Conservation (phyloP, 1,140 invertebrate species). For the Sycophaga agraensis region DNA sequence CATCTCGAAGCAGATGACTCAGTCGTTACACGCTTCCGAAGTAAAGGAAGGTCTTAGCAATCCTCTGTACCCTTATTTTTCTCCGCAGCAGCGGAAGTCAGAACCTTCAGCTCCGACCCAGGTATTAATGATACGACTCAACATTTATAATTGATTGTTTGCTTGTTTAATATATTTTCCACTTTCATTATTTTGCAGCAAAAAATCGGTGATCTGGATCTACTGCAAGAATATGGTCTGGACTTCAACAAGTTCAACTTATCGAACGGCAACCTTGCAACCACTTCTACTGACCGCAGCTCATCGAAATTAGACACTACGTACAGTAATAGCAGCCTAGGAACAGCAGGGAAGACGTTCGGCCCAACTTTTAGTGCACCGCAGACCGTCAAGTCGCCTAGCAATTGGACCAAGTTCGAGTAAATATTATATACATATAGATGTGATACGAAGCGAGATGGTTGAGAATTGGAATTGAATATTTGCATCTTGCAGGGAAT, state of each 20-base stretch:
- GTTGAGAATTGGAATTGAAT: neutral
- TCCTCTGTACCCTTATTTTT: slow-evolving; percentile 64
- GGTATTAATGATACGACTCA: neutral
- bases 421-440: slow-evolving; percentile 31
- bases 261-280: slow-evolving; percentile 41
- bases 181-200: slow-evolving; percentile 6
- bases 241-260: slow-evolving; percentile 57
- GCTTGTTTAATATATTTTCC: neutral
- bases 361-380: slow-evolving; percentile 37
- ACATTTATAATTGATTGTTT: neutral
- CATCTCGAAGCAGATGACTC: slow-evolving; percentile 50
- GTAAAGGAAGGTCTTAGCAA: slow-evolving; percentile 60
- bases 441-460: neutral
- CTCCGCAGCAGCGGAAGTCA: slow-evolving; percentile 43
- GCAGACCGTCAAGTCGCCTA: slow-evolving; percentile 49
- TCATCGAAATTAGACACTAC: slow-evolving; percentile 22
- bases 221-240: slow-evolving; percentile 61
- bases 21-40: slow-evolving; percentile 51
- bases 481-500: too few species aligned
- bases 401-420: slow-evolving; percentile 57
- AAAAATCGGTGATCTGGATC: slow-evolving; percentile 55
- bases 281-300: neutral
- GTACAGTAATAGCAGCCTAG: neutral
- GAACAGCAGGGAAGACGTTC: slow-evolving; percentile 37
- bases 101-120: slow-evolving; percentile 4